These are phyloP conservation scores for Patella depressa DNA, from an alignment of 2,888 invertebrate species.

Conservation along the genomic window DNA sequence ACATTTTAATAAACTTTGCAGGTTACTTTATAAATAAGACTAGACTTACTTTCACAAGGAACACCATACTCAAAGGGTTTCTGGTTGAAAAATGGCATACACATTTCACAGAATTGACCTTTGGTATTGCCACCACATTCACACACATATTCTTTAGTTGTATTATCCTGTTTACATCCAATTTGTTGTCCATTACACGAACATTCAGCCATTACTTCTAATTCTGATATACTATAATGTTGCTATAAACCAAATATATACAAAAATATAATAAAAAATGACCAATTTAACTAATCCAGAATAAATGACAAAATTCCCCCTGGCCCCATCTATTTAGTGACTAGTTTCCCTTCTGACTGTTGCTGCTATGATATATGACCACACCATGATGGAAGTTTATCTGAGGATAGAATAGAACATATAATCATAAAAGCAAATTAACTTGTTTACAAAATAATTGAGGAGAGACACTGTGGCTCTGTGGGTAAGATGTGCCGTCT, in stretches of 20 bases:
- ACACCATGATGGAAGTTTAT: background rate
- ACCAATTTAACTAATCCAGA: background rate
- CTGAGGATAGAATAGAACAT: background rate
- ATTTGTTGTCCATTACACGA: slow-evolving; percentile 52
- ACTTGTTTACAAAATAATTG: no score
- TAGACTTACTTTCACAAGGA: slow-evolving; percentile 48
- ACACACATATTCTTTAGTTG: slow-evolving; percentile 50
- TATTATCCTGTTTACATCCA: slow-evolving; percentile 40
- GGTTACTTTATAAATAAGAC: no score
- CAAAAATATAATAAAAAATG: background rate
- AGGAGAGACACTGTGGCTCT: no score
- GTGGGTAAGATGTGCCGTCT: no score
- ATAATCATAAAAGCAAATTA: background rate
- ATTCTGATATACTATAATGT: slow-evolving; percentile 53
- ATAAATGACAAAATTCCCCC: background rate
- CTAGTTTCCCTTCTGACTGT: background rate
- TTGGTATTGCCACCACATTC: slow-evolving; percentile 57
- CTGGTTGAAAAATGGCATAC: slow-evolving; percentile 55
- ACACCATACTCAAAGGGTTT: slow-evolving; percentile 39
- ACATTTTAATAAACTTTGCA: no score
- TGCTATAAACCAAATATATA: slow-evolving; percentile 41
- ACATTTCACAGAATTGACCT: slow-evolving; percentile 52
- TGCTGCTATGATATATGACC: background rate
- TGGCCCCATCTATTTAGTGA: background rate
- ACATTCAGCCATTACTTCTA: slow-evolving; percentile 56